A percentile compares a stretch with the other conserved stretches of the same genome.
Evolutionary conservation across 1,140 invertebrate species (phyloP).

Genomic region (Hyles vespertilio): DNA sequence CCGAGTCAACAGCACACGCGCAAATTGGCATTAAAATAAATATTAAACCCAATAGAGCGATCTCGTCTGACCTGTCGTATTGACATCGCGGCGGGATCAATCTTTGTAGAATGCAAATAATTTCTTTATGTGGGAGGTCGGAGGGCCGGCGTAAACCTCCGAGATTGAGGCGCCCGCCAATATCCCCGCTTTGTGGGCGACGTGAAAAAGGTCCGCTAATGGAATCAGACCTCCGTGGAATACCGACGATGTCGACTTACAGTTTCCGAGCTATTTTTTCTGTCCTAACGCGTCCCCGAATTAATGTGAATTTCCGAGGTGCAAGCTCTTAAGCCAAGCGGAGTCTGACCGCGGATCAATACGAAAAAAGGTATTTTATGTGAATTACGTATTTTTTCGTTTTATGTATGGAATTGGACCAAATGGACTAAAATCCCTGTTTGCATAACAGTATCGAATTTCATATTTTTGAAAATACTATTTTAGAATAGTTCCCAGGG

Average conservation of each 20-base stretch:
- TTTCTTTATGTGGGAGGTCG: slow-evolving; percentile 55
- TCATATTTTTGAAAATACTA: no score
- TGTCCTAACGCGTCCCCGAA: not conserved
- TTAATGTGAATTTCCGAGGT: slow-evolving; percentile 1
- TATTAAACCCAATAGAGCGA: not conserved
- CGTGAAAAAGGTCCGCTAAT: slow-evolving; percentile 46
- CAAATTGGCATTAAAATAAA: not conserved
- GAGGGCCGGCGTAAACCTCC: slow-evolving; percentile 40
- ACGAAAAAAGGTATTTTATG: no score
- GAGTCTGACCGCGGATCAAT: no score
- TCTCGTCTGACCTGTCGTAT: slow-evolving; percentile 40
- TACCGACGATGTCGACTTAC: slow-evolving; percentile 10
- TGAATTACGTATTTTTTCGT: no score
- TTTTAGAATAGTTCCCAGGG: no score
- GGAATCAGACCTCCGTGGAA: slow-evolving; percentile 40
- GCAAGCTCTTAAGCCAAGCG: no score
- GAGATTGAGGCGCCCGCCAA: slow-evolving; percentile 41
- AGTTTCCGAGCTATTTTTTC: slow-evolving; percentile 1
- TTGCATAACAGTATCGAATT: no score
- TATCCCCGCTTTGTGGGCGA: slow-evolving; percentile 43
- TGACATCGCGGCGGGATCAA: slow-evolving; percentile 45
- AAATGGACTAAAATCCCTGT: no score
- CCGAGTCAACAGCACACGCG: not conserved
- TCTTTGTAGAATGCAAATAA: slow-evolving; percentile 61
- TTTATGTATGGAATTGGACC: no score